Base-by-base conservation (phyloP, 2,888 invertebrate genomes). In the Gymnosoma rotundatum region DNA sequence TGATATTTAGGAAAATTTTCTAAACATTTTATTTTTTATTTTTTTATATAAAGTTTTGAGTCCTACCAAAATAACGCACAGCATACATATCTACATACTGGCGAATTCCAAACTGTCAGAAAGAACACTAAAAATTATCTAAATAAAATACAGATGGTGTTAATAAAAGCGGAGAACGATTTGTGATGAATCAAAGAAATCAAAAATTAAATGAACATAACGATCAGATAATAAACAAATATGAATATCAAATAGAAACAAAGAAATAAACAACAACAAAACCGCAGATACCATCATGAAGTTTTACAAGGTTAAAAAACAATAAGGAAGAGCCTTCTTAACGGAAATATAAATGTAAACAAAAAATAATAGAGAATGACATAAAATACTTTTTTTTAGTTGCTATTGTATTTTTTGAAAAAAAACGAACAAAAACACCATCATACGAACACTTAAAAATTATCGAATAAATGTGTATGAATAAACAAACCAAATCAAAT, bases 321-420 rank as follows among this genome's bases (percentile, higher is more conserved):
- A 61, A 50, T 36, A 38, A 38, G 1, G 12, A 42, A 56, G 21
- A 58, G 14, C 21, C 18, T 54, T 67, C 9, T 83, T 60, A 20
- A 54, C 79, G 76, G 73, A 81, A 74, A 78, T 60, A 58, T 45
- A 80, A 81, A 58, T 74, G 78, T 74, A 80, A 81, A 64, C 76
- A 80, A 56, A 69, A 75, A 63, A 54, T 21, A 60, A 75, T 12
- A 52, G n/a, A 36, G 36, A 42, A 67, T 14, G 25, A 67, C 18
- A 58, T n/a, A 52, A 52, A 60, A 66, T 50, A 48, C 54, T 45
- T 38, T 18, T n/a, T n/a, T 5, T 63, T 16, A 2, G 18, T 20
- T 7, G 7, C 16, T 18, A n/a, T 9, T 52, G 18, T 52, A 10
- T 52, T 7, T 52, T 50, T 48, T n/a, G 48, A 14, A 50, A 50